Conservation (phyloP, 2,888 invertebrate species). For the Acleris literana region DNA sequence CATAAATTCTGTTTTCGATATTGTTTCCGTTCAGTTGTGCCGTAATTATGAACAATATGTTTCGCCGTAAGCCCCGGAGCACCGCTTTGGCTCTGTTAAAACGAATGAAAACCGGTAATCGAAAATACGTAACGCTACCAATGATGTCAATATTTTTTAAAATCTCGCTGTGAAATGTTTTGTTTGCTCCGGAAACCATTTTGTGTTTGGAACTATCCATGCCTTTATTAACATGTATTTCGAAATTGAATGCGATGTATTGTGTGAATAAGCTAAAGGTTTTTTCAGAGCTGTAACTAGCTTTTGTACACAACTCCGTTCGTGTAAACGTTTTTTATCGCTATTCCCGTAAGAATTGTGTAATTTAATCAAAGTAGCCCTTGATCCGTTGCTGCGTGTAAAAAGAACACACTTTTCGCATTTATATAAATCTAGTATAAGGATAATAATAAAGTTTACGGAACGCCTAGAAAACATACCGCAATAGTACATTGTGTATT, state of each 20-base stretch:
- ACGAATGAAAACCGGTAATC: conserved; percentile 82
- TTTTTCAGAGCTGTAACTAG: background rate
- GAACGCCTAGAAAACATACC: too few relatives aligned
- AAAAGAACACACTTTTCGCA: too few relatives aligned
- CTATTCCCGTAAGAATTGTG: too few relatives aligned
- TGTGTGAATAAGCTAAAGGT: conserved; percentile 1
- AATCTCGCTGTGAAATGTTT: conserved; percentile 52
- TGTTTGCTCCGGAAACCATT: conserved; percentile 21
- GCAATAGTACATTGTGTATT: too few relatives aligned
- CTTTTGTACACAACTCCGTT: too few relatives aligned
- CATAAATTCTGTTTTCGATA: conserved; percentile 75
- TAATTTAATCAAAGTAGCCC: too few relatives aligned
- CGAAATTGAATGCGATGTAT: conserved; percentile 24
- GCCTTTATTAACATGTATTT: conserved; percentile 39
- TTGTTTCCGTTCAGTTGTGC: conserved; percentile 74
- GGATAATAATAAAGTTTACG: too few relatives aligned
- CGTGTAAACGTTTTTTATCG: too few relatives aligned
- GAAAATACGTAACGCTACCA: conserved; percentile 77
- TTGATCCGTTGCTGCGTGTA: too few relatives aligned
- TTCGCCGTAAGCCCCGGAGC: conserved; percentile 71
- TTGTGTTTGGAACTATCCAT: background rate
- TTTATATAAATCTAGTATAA: too few relatives aligned
- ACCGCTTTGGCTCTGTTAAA: conserved; percentile 70
- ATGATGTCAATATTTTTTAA: conserved; percentile 81
- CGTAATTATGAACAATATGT: conserved; percentile 79